Percentiles rank a stretch among this genome's conserved stretches.
Conservation (phyloP, 2,888 invertebrate species). For the Amblyteles armatorius region DNA sequence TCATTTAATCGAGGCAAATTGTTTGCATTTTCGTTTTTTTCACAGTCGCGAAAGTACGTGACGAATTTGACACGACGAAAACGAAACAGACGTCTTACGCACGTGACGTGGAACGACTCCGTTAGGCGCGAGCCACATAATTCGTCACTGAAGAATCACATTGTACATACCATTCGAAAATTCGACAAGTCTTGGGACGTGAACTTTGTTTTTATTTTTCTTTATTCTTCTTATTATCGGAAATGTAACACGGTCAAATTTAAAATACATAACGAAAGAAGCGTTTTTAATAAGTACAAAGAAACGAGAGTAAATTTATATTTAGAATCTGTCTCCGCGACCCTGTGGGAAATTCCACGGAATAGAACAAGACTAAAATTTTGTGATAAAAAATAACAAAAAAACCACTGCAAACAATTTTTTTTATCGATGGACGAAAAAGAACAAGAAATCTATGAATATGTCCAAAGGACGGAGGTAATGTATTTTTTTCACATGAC, state of each 20-base stretch:
- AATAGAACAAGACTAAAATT: neutral
- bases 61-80: neutral
- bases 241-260: constrained; percentile 16
- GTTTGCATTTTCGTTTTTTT: neutral
- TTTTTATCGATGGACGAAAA: neutral
- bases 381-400: neutral
- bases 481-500: constrained; percentile 52
- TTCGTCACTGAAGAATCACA: neutral
- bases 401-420: neutral
- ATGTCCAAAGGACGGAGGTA: neutral
- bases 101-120: neutral
- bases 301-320: constrained; percentile 59
- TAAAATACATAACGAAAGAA: constrained; percentile 56
- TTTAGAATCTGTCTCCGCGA: constrained; percentile 59
- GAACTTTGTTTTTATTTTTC: neutral
- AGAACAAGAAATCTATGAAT: constrained; percentile 46
- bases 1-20: neutral
- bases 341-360: neutral
- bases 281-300: constrained; percentile 67
- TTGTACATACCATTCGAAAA: constrained; percentile 56
- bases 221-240: constrained; percentile 20
- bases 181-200: constrained; percentile 21
- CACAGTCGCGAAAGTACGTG: neutral
- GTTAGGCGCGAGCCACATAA: neutral
- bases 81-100: neutral